These are phyloP conservation scores for Hypsopygia costalis DNA, from an alignment of 2,888 invertebrate species.

Conservation along the genomic window DNA sequence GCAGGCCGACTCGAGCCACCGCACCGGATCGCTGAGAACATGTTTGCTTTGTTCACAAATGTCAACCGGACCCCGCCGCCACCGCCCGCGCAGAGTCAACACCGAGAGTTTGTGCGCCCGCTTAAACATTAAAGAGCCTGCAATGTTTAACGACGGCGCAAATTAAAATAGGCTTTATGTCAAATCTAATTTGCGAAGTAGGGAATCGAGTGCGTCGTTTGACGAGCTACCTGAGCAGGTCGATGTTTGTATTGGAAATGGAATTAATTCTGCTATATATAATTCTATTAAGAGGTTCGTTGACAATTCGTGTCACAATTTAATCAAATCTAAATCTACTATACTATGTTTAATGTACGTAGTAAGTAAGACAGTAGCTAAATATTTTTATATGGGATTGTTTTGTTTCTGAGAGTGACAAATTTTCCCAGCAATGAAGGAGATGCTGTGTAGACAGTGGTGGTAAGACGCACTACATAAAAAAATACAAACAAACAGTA, in stretches of 20 bases:
- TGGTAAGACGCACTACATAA: too few relatives aligned
- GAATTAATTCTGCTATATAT: slow-evolving; percentile 67
- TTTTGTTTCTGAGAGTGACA: too few relatives aligned
- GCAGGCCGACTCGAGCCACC: slow-evolving; percentile 30
- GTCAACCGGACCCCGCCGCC: slow-evolving; percentile 54
- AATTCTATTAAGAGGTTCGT: slow-evolving; percentile 46
- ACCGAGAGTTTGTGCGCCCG: slow-evolving; percentile 57
- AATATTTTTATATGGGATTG: too few relatives aligned
- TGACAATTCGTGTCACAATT: slow-evolving; percentile 16
- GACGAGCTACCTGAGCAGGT: slow-evolving; percentile 54
- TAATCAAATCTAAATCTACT: too few relatives aligned
- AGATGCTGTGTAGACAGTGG: too few relatives aligned
- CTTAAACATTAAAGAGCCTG: slow-evolving; percentile 74
- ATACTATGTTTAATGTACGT: too few relatives aligned
- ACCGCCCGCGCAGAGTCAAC: slow-evolving; percentile 50
- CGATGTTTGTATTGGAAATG: slow-evolving; percentile 71
- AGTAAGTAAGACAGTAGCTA: too few relatives aligned
- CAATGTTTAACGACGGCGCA: slow-evolving; percentile 73
- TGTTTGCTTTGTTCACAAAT: slow-evolving; percentile 69
- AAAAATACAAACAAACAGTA: too few relatives aligned
- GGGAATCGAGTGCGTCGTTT: slow-evolving; percentile 56
- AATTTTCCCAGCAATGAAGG: too few relatives aligned
- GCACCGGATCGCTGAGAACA: slow-evolving; percentile 50
- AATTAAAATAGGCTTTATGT: slow-evolving; percentile 79
- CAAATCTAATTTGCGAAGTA: slow-evolving; percentile 77